Evolutionary conservation across 2,113 vertebrate species (phyloP).

Genomic region (Pseudopipra pipra): DNA sequence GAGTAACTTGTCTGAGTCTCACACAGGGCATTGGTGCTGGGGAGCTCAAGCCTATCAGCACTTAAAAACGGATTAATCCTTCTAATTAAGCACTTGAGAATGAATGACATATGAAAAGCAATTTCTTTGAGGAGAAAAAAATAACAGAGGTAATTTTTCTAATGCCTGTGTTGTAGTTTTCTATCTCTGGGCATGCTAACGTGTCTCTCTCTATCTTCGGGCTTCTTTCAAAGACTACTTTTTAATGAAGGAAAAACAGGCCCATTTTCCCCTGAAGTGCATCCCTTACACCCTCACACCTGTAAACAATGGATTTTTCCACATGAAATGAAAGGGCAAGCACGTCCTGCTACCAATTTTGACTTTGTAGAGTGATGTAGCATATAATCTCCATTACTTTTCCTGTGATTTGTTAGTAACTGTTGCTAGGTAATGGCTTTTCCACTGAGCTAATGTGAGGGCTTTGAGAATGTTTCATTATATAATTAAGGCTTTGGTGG

Average conservation of each 20-base stretch:
- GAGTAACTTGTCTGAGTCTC: neutral
- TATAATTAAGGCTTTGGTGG: constrained; percentile 60
- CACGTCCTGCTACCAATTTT: constrained; percentile 46
- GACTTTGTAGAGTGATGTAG: constrained; percentile 22
- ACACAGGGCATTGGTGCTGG: rapidly evolving
- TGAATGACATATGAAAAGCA: neutral
- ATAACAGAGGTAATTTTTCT: neutral
- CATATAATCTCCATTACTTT: constrained; percentile 43
- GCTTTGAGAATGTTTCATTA: constrained; percentile 48
- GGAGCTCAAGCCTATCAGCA: neutral
- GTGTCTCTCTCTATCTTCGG: neutral
- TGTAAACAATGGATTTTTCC: constrained; percentile 52
- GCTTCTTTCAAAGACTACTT: neutral
- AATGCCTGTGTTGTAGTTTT: neutral
- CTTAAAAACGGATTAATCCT: neutral
- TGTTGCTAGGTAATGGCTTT: constrained; percentile 72
- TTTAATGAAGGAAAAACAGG: neutral
- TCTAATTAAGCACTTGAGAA: neutral
- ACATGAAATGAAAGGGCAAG: constrained; percentile 43
- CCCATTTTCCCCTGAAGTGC: neutral
- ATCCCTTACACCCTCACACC: neutral
- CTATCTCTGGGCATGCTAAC: neutral
- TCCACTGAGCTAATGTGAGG: constrained; percentile 54
- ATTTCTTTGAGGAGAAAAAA: neutral
- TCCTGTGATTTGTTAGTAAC: constrained; percentile 57